Evolutionary conservation across 1,140 invertebrate genomes (phyloP).

Genomic region (Heliconius hewitsoni): DNA sequence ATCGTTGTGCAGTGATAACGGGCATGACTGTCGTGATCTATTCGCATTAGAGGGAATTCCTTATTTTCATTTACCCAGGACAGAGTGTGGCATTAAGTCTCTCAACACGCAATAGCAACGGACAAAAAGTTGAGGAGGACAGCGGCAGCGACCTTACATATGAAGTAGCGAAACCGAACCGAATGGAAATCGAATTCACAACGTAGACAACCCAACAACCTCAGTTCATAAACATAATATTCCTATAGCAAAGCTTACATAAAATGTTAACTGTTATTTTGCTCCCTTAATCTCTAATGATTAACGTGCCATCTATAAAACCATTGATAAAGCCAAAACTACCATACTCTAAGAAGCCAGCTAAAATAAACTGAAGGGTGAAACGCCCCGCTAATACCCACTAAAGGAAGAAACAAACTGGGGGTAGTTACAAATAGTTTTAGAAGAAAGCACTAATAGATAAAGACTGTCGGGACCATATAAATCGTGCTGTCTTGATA

Average conservation of each 20-base stretch:
- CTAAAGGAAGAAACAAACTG: slow-evolving; percentile 42
- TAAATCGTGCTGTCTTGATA: slow-evolving; percentile 43
- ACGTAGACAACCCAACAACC: too few species aligned
- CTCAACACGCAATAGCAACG: too few species aligned
- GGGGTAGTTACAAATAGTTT: slow-evolving; percentile 66
- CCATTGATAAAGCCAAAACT: slow-evolving; percentile 22
- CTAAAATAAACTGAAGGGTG: slow-evolving; percentile 40
- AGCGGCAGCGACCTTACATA: too few species aligned
- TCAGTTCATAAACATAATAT: too few species aligned
- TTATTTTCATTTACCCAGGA: too few species aligned
- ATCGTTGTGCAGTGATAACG: too few species aligned
- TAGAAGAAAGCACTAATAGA: slow-evolving; percentile 51
- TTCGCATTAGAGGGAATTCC: too few species aligned
- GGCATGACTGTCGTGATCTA: too few species aligned
- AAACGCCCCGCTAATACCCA: slow-evolving; percentile 49
- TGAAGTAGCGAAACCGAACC: too few species aligned
- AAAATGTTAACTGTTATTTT: background rate
- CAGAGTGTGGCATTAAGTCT: too few species aligned
- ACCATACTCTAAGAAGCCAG: slow-evolving; percentile 29
- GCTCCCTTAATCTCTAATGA: background rate
- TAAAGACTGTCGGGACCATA: slow-evolving; percentile 50
- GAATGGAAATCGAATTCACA: too few species aligned
- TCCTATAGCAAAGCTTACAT: background rate
- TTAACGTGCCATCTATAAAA: background rate
- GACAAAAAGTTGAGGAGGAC: too few species aligned